These are phyloP conservation scores for Catharus minimus DNA, from an alignment of 2,113 vertebrate species.

Conservation along the genomic window DNA sequence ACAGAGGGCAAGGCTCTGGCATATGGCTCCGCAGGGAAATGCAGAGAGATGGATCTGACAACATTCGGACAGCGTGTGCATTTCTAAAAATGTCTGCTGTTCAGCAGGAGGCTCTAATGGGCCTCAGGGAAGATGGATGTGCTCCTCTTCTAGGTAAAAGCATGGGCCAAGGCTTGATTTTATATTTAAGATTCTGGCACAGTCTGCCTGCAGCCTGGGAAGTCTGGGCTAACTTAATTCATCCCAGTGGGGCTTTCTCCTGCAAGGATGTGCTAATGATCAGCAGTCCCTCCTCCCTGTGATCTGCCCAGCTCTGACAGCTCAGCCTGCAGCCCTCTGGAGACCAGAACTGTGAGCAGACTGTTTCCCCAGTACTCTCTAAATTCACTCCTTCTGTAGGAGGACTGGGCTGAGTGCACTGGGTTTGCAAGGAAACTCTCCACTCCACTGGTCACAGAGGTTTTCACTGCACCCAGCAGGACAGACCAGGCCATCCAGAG, in stretches of 20 bases:
- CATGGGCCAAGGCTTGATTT: neutral
- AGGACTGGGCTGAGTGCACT: neutral
- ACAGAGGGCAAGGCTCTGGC: neutral
- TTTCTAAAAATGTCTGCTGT: neutral
- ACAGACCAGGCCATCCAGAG: neutral
- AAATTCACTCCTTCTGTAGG: neutral
- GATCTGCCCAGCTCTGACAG: neutral
- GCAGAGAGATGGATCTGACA: neutral
- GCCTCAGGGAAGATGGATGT: slow-evolving; percentile 10
- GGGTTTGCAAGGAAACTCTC: neutral
- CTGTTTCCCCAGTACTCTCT: neutral
- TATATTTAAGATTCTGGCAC: slow-evolving; percentile 11
- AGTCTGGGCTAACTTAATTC: slow-evolving; percentile 1
- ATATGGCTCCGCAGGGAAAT: rapidly evolving
- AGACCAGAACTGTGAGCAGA: neutral
- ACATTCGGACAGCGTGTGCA: neutral
- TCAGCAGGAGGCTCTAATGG: slow-evolving; percentile 18
- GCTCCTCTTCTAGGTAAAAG: neutral
- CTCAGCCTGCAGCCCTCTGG: neutral
- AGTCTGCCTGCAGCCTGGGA: slow-evolving; percentile 2
- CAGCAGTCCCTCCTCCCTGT: neutral
- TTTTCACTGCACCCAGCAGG: neutral
- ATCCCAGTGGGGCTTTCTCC: neutral
- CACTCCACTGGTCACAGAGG: neutral
- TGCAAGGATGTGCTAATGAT: slow-evolving; percentile 6